Evolutionary conservation across 2,888 invertebrate genomes (phyloP).

Genomic region (Mimachlamys varia): DNA sequence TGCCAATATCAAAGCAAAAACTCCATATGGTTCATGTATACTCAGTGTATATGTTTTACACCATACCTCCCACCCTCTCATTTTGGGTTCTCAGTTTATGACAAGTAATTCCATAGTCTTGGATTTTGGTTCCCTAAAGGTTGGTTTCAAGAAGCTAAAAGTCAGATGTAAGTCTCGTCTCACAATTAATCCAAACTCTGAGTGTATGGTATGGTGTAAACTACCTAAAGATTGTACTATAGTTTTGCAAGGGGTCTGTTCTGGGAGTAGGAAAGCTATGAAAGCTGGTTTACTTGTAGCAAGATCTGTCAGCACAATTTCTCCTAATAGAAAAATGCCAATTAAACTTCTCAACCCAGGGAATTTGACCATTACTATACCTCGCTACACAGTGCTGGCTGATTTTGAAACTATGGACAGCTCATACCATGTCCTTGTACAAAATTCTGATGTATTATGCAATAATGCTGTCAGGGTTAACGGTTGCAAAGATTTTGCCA

Average conservation of each 20-base stretch:
- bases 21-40: neutral
- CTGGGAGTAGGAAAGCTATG: neutral
- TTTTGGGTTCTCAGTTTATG: neutral
- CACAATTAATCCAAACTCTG: neutral
- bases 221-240: neutral
- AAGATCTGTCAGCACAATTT: constrained; percentile 28
- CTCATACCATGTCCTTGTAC: neutral
- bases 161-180: neutral
- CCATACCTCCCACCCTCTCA: neutral
- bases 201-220: neutral
- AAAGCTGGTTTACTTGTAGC: constrained; percentile 25
- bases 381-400: neutral
- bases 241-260: neutral
- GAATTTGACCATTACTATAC: neutral
- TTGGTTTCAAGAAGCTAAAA: neutral
- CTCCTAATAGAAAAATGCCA: constrained; percentile 23
- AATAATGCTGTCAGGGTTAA: neutral
- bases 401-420: neutral
- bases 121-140: neutral
- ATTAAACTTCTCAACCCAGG: constrained; percentile 40
- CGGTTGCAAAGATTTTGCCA: neutral
- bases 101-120: neutral
- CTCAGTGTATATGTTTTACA: neutral
- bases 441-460: neutral
- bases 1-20: neutral